phyloP scores from a whole-genome alignment of 2,113 vertebrate genomes.

The Rutilus rutilus region DNA sequence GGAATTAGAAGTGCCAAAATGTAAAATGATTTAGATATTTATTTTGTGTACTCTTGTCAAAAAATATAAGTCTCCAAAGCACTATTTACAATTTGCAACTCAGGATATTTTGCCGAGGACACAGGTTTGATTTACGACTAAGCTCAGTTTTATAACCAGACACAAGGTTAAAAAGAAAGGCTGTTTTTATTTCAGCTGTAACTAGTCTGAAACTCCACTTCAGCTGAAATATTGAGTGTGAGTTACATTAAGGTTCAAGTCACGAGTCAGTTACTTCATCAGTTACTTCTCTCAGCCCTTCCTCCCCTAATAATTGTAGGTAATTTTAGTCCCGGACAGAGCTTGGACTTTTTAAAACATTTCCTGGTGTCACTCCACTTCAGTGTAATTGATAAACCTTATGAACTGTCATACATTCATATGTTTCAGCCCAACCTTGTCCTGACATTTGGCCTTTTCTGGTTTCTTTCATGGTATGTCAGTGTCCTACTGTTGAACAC shows the following conservation, averaged over 20 bases:
- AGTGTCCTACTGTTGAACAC: slow-evolving; percentile 19
- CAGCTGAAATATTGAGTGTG: slow-evolving; percentile 64
- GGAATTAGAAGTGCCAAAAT: slow-evolving; percentile 82
- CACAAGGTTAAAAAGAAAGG: slow-evolving; percentile 62
- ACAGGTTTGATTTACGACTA: slow-evolving; percentile 67
- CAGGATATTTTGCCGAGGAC: slow-evolving; percentile 63
- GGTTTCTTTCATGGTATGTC: slow-evolving; percentile 36
- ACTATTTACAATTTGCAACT: slow-evolving; percentile 76
- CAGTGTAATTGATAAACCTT: slow-evolving; percentile 41
- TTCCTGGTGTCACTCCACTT: slow-evolving; percentile 42
- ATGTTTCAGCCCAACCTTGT: background rate
- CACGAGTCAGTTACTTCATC: slow-evolving; percentile 43
- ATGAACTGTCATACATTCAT: slow-evolving; percentile 21
- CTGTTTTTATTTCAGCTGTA: slow-evolving; percentile 67
- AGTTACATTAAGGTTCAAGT: slow-evolving; percentile 54
- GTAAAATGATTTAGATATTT: slow-evolving; percentile 76
- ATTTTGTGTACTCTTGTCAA: slow-evolving; percentile 71
- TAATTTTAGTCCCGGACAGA: slow-evolving; percentile 29
- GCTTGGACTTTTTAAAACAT: slow-evolving; percentile 35
- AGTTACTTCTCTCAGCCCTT: slow-evolving; percentile 22
- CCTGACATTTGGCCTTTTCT: slow-evolving; percentile 31
- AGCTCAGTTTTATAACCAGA: slow-evolving; percentile 69
- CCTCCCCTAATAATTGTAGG: slow-evolving; percentile 16
- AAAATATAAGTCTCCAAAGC: slow-evolving; percentile 76
- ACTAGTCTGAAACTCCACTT: slow-evolving; percentile 59